These are phyloP conservation scores for Horisme vitalbata DNA, from an alignment of 2,888 invertebrate species.

Conservation along the genomic window DNA sequence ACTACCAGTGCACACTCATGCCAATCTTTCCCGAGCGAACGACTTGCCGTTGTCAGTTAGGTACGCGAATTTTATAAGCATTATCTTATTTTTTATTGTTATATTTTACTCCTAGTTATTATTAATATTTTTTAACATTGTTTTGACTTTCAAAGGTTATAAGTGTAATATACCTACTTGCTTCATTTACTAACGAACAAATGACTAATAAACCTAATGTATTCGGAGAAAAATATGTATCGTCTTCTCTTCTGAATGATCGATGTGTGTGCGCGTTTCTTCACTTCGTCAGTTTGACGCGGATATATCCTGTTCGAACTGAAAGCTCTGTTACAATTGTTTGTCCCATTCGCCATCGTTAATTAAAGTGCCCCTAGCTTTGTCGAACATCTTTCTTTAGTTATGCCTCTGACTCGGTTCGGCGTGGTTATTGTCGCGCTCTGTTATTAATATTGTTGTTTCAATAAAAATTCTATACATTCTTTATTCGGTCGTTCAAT, in stretches of 20 bases:
- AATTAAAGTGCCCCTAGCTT: conserved; percentile 58
- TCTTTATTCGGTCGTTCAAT: conserved; percentile 7
- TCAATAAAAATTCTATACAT: conserved; percentile 17
- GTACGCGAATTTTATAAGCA: conserved; percentile 10
- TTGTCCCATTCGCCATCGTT: conserved; percentile 64
- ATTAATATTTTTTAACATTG: conserved; percentile 4
- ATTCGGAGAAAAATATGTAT: conserved; percentile 2
- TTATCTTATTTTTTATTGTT: conserved; percentile 17
- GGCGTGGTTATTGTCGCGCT: conserved; percentile 25
- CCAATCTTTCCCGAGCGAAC: conserved; percentile 4
- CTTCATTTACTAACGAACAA: background rate
- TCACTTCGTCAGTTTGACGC: conserved; percentile 46
- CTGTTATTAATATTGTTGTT: conserved; percentile 22
- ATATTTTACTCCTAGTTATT: conserved; percentile 1
- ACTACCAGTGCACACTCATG: conserved; percentile 1
- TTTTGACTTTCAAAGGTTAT: conserved; percentile 5
- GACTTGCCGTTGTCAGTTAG: conserved; percentile 1
- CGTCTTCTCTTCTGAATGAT: conserved; percentile 6
- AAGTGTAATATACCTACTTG: conserved; percentile 2
- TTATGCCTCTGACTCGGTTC: conserved; percentile 48
- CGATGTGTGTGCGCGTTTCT: conserved; percentile 13
- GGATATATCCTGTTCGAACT: conserved; percentile 79
- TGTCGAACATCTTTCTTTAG: conserved; percentile 52
- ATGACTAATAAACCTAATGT: background rate
- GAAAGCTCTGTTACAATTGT: conserved; percentile 63